Conservation (phyloP, 2,797 vertebrate genomes). For the Heterohyrax brucei region DNA sequence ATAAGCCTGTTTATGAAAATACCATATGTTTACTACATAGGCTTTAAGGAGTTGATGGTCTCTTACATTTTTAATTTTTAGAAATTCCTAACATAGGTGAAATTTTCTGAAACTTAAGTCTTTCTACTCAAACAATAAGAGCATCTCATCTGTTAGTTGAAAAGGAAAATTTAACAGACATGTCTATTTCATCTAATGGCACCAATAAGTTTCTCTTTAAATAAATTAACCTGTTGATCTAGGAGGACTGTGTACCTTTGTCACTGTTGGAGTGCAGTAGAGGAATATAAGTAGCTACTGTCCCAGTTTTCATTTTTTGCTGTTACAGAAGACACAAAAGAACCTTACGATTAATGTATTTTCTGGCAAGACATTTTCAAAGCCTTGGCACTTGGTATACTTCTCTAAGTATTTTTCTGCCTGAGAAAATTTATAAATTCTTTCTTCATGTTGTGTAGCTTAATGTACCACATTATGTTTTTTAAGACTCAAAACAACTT, state of each 20-base stretch:
- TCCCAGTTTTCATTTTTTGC: neutral
- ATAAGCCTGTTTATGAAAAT: neutral
- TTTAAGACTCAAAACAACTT: slow-evolving; percentile 32
- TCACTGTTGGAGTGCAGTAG: neutral
- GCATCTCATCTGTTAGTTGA: neutral
- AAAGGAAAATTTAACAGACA: neutral
- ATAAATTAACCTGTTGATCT: neutral
- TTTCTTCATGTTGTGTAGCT: neutral
- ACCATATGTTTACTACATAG: neutral
- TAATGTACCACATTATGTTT: neutral
- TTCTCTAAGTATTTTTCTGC: slow-evolving; percentile 37
- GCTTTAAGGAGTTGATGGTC: slow-evolving; percentile 28
- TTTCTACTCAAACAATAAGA: neutral
- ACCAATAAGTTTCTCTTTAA: neutral
- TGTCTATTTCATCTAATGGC: neutral
- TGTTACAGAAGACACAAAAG: neutral
- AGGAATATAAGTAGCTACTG: neutral
- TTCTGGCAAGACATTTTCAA: slow-evolving; percentile 25
- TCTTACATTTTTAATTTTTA: slow-evolving; percentile 30
- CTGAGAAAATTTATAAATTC: slow-evolving; percentile 36
- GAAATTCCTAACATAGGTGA: neutral
- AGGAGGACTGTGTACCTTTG: neutral
- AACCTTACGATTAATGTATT: neutral
- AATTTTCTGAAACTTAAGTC: neutral
- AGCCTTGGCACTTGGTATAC: slow-evolving; percentile 1